Evolutionary conservation across 2,888 invertebrate species (phyloP), one percentile per base, ranked within the genome.

Genomic region (Tenthredo mesomela): DNA sequence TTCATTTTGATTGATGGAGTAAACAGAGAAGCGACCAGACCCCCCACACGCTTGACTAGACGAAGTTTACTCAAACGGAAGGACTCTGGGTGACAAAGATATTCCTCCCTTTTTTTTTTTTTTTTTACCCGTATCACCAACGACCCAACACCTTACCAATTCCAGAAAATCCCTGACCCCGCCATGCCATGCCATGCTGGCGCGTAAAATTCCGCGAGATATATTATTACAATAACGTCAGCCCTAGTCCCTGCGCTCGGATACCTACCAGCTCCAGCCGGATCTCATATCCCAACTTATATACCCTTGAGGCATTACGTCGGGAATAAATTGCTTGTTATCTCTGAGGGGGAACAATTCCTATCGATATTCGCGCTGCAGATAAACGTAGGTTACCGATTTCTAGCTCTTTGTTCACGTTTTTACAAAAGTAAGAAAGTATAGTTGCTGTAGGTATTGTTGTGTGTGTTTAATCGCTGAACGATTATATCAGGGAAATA

Each of bases 241-340:
- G n/a, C 18, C 54, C 47, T 12, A 21, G 61, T 21, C 77, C 18
- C 29, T 29, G 18, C n/a, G 29, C 4, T n/a, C 77, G 21, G 10
- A 43, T 43, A 43, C 47, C 50, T 43, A 43, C 47, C 50, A 54
- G 2, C 54, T 54, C 29, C 50, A 29, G 29, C 54, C 25, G n/a
- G 71, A 73, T 43, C n/a, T 73, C 71, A 73, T 73, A 43, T 43
- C 71, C 43, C 43, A 43, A 43, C 71, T 73, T 54, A 54, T 54
- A 54, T 50, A 54, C 77, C 54, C 37, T 6, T 37, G 58, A 77
- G 77, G 77, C 40, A 29, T 80, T 80, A 50, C 80, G 61, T 40
- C 80, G 10, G 40, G 80, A 80, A 80, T 80, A 61, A 80, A 58
- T 80, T 80, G 80, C 80, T 80, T 80, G 80, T 80, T 80, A 80